A percentile compares a stretch with the other conserved stretches of the same genome.
Evolutionary conservation across 2,113 vertebrate genomes (phyloP).

Genomic region (Heloderma charlesbogerti): DNA sequence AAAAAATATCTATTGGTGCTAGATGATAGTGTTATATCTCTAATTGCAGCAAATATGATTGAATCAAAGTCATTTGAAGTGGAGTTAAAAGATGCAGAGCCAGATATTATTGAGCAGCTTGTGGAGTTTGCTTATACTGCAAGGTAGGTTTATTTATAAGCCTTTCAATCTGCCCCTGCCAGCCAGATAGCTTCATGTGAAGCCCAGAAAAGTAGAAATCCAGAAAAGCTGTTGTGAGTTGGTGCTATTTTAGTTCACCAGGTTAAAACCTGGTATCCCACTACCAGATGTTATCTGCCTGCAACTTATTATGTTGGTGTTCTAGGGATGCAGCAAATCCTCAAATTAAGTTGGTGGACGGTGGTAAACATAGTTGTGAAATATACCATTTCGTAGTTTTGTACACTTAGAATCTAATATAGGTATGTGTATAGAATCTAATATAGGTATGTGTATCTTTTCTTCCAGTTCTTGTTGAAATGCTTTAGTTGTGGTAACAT

Average conservation of each 20-base stretch:
- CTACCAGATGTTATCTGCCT: neutral
- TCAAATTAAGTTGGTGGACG: neutral
- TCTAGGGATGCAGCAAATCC: neutral
- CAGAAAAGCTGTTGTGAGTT: neutral
- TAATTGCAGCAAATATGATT: slow-evolving; percentile 92
- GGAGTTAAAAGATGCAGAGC: slow-evolving; percentile 94
- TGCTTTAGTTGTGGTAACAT: slow-evolving; percentile 46
- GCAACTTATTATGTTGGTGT: neutral
- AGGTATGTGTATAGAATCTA: neutral
- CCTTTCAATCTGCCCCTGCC: neutral
- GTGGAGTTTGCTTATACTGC: slow-evolving; percentile 98
- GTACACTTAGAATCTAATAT: neutral
- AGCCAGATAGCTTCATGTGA: neutral
- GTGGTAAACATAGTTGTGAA: neutral
- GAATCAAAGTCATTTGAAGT: slow-evolving; percentile 97
- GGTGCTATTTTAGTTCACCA: neutral
- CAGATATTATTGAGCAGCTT: slow-evolving; percentile 94
- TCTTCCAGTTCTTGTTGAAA: neutral
- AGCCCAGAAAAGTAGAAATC: neutral
- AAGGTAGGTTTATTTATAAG: slow-evolving; percentile 78
- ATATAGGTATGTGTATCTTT: neutral
- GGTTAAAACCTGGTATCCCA: neutral
- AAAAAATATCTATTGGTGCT: neutral
- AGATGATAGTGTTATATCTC: slow-evolving; percentile 44
- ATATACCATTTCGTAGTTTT: neutral